Evolutionary conservation across 2,113 vertebrate species (phyloP).

Genomic region (Colinus virginianus): DNA sequence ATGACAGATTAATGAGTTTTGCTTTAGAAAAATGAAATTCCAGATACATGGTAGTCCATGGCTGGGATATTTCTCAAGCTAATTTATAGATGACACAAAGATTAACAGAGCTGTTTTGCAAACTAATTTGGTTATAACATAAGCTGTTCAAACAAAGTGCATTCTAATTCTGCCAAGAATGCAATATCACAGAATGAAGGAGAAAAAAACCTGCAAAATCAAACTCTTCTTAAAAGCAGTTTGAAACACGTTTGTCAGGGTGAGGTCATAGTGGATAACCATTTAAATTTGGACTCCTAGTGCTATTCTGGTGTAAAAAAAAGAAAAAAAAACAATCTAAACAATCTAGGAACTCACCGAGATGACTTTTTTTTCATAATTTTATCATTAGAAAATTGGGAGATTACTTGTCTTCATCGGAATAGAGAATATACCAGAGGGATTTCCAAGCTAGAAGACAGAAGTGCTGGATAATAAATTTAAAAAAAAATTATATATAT

Average conservation of each 20-base stretch:
- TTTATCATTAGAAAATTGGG: neutral
- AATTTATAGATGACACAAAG: neutral
- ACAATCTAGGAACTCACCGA: neutral
- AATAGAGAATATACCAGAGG: neutral
- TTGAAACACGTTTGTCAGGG: neutral
- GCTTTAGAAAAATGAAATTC: neutral
- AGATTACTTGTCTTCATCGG: neutral
- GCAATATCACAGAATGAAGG: neutral
- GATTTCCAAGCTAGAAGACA: neutral
- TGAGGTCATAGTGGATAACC: neutral
- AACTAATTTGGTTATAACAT: neutral
- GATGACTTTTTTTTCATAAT: neutral
- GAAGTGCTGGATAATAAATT: neutral
- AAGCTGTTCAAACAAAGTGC: neutral
- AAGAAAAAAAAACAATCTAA: neutral
- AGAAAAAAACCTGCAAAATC: neutral
- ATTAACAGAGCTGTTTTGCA: constrained; percentile 7
- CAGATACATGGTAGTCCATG: neutral
- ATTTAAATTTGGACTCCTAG: neutral
- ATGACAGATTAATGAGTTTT: neutral
- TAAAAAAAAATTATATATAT: neutral
- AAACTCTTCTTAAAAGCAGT: neutral
- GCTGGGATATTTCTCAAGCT: neutral
- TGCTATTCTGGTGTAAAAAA: neutral
- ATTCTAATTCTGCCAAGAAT: neutral